Percentiles rank a stretch among this genome's conserved stretches.
Evolutionary conservation across 2,888 invertebrate genomes (phyloP).

Genomic region (Sminthurides aquaticus): DNA sequence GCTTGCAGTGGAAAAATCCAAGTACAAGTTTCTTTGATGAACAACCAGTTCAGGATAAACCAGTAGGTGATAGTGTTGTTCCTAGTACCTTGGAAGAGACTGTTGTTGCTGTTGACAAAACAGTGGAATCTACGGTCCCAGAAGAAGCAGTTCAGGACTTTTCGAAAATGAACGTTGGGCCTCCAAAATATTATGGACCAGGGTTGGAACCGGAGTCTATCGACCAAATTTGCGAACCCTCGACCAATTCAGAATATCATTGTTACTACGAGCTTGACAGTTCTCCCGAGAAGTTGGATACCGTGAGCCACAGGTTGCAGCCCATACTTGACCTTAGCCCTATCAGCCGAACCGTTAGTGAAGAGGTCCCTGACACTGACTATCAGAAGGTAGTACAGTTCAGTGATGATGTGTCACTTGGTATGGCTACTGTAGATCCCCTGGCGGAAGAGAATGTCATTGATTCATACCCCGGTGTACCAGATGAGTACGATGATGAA

Average conservation of each 20-base stretch:
- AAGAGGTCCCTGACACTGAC: background rate
- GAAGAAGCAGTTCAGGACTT: too few relatives aligned
- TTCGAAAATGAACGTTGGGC: too few relatives aligned
- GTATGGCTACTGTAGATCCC: background rate
- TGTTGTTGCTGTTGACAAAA: too few relatives aligned
- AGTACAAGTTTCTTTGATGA: too few relatives aligned
- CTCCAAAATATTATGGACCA: too few relatives aligned
- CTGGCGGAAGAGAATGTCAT: background rate
- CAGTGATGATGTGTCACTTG: background rate
- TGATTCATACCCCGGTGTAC: background rate
- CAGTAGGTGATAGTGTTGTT: too few relatives aligned
- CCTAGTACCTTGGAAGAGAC: too few relatives aligned
- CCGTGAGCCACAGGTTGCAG: background rate
- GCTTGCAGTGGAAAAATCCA: too few relatives aligned
- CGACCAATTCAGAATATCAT: background rate
- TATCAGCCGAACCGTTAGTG: background rate
- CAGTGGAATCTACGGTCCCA: too few relatives aligned
- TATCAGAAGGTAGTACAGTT: too few relatives aligned
- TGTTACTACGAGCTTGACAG: background rate
- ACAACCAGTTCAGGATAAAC: too few relatives aligned
- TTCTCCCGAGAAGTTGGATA: background rate
- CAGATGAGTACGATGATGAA: slow-evolving; percentile 11
- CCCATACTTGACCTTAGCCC: background rate
- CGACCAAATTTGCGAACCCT: background rate
- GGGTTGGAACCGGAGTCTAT: too few relatives aligned